Evolutionary conservation across 2,888 invertebrate genomes (phyloP), one percentile per base, ranked within the genome.

Genomic region (Nomada ferruginata): DNA sequence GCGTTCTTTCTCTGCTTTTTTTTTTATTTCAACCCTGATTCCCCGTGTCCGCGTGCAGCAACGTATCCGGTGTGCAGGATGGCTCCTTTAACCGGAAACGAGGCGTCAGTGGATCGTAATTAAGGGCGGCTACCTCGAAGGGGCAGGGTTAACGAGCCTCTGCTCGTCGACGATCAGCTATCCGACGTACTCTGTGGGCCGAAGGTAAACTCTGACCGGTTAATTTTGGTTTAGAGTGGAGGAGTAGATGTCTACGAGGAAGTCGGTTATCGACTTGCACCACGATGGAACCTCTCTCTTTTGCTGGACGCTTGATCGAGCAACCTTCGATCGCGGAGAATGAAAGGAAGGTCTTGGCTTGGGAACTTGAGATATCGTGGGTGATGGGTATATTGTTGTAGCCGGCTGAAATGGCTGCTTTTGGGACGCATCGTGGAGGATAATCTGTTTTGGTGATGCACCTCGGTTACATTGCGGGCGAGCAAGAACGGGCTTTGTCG

Each of bases 111-210:
- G 71, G 70, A 69, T 55, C 87, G 82, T 87, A 89, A 87, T 89
- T 88, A 87, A 86, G 89, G 79, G 79, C 76, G 20, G 87, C 85
- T 81, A 81, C 79, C 77, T 65, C 70, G 84, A 76, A 65, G 60
- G 85, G 85, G 61, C 74, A 77, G 76, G 79, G 85, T 87, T 89
- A 87, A 87, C 89, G 89, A 89, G 85, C 76, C 47, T 55, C 77
- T 66, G 36, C 76, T 76, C 68, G 61, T 29, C 42, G 76, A 66
- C 53, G 68, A 47, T 47, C 47, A 79, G 73, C 68, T 57, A 36
- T 36, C 81, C 79, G 68, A 64, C 71, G 89, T 11, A 85, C 84
- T 89, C 79, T 76, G 72, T 76, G 73, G 80, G 74, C 72, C 80
- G 69, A 60, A 86, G 83, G 84, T 83, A 88, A 88, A 86, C 87